Conservation (phyloP, 2,797 vertebrate genomes). For the Urophycis tenuis region DNA sequence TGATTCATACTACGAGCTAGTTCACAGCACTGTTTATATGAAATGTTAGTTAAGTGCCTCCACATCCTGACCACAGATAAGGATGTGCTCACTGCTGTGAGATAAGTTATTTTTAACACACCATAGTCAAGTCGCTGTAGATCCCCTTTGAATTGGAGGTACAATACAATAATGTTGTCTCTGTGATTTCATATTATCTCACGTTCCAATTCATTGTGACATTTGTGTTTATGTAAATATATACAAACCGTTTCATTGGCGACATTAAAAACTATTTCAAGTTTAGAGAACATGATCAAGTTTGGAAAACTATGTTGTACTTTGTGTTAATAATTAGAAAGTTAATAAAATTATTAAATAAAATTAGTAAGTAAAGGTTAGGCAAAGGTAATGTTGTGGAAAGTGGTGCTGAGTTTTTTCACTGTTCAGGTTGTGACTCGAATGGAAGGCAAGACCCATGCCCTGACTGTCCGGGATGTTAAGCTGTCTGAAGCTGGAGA, state of each 20-base stretch:
- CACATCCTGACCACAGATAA: background rate
- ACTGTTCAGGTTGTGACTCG: constrained; percentile 80
- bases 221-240: too few relatives aligned
- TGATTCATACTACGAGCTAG: background rate
- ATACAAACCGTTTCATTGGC: too few relatives aligned
- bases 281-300: background rate
- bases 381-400: background rate
- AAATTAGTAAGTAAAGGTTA: background rate
- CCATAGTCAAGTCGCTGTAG: background rate
- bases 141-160: background rate
- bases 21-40: background rate
- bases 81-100: background rate
- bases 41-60: background rate
- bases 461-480: constrained; percentile 84
- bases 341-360: background rate
- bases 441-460: constrained; percentile 81
- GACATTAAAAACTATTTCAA: background rate
- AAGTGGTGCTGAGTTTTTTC: background rate
- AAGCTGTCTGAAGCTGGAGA: constrained; percentile 85
- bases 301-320: background rate
- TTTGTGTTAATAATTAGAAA: background rate
- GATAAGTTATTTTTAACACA: background rate
- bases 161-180: background rate
- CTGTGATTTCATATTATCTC: background rate
- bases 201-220: background rate